Conservation (phyloP, 1,140 invertebrate species). For the Drosophila pseudoananassae region DNA sequence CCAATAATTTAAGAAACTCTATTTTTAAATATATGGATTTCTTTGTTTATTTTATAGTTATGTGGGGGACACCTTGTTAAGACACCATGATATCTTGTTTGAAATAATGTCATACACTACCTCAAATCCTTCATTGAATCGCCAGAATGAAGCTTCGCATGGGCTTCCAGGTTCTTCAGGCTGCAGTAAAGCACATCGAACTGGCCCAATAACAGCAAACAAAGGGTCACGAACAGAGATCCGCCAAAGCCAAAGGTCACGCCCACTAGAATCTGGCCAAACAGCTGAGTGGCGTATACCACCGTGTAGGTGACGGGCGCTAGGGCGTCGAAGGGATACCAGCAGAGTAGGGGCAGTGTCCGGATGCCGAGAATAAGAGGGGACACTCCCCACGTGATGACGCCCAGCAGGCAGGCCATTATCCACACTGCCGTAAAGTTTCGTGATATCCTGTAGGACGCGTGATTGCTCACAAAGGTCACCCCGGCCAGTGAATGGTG, state of each 20-base stretch:
- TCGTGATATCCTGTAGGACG: conserved; percentile 25
- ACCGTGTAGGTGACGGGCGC: conserved; percentile 47
- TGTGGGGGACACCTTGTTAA: no score
- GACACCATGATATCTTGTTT: no score
- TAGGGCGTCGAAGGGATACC: conserved; percentile 78
- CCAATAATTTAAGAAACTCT: no score
- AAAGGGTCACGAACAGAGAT: conserved; percentile 63
- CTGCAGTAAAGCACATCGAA: conserved; percentile 80
- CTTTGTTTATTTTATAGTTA: no score
- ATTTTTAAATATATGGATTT: no score
- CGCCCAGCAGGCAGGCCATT: conserved; percentile 50
- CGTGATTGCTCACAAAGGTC: conserved; percentile 61
- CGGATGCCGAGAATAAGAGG: conserved; percentile 58
- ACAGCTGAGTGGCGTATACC: conserved; percentile 63
- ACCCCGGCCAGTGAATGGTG: conserved; percentile 77
- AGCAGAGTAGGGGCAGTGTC: conserved; percentile 62
- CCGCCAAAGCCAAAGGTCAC: conserved; percentile 52
- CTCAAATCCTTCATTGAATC: conserved; percentile 35
- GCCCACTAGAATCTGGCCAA: conserved; percentile 66
- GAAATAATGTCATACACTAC: conserved; percentile 21
- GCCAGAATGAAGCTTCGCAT: conserved; percentile 47
- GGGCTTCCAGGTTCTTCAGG: conserved; percentile 73
- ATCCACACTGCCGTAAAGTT: conserved; percentile 54
- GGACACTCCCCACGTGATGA: conserved; percentile 58
- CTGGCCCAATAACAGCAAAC: conserved; percentile 63